These are phyloP conservation scores for Megalops atlanticus DNA, from an alignment of 2,113 vertebrate genomes.

Conservation along the genomic window DNA sequence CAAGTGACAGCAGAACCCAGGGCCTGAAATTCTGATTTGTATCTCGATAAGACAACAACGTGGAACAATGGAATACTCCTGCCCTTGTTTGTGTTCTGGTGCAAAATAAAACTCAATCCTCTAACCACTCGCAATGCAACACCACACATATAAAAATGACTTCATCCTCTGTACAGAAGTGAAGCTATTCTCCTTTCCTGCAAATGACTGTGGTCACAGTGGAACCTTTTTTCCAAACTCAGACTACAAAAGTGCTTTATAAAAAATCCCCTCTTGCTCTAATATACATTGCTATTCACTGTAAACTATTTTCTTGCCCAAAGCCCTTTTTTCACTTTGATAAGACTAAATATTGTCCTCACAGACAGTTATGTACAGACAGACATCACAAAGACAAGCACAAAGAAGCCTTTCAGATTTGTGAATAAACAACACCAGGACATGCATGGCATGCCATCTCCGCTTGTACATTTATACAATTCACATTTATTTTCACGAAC, in stretches of 20 bases:
- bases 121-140: conserved; percentile 35
- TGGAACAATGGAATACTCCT: conserved; percentile 21
- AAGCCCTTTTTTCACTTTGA: neutral
- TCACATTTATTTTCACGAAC: conserved; percentile 51
- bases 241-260: conserved; percentile 35
- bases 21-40: conserved; percentile 36
- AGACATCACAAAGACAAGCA: neutral
- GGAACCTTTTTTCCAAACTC: conserved; percentile 22
- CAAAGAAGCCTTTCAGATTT: neutral
- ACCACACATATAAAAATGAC: conserved; percentile 15
- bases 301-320: neutral
- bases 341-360: neutral
- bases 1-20: neutral
- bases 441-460: neutral
- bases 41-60: conserved; percentile 27
- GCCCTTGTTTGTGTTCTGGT: conserved; percentile 13
- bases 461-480: conserved; percentile 12
- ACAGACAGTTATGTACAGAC: neutral
- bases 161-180: conserved; percentile 14
- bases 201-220: conserved; percentile 33
- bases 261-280: conserved; percentile 9
- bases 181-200: conserved; percentile 8
- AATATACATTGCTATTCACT: neutral
- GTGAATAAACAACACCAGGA: neutral
- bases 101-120: conserved; percentile 13